phyloP scores from a whole-genome alignment of 2,888 invertebrate species.

The Apamea monoglypha region DNA sequence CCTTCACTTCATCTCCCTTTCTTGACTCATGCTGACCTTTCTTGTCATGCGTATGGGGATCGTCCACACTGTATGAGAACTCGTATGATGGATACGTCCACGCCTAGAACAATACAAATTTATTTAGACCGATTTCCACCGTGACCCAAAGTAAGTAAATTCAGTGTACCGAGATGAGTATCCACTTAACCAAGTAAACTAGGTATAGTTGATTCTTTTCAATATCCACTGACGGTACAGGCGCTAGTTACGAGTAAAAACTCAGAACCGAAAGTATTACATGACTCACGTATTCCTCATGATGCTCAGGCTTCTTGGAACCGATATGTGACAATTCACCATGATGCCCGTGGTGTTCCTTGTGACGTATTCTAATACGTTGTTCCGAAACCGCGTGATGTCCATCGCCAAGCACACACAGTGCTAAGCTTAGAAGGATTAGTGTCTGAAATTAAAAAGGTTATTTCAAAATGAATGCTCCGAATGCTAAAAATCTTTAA shows the following conservation, averaged over 20 bases:
- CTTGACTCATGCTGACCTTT: conserved; percentile 88
- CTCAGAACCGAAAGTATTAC: not conserved
- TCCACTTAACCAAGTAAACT: not conserved
- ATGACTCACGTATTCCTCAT: conserved; percentile 84
- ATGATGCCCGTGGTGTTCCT: conserved; percentile 70
- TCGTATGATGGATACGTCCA: conserved; percentile 88
- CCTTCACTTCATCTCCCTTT: conserved; percentile 88
- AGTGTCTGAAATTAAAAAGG: conserved; percentile 69
- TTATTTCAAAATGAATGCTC: not conserved
- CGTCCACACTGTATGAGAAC: conserved; percentile 89
- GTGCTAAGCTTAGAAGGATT: conserved; percentile 74
- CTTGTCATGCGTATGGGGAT: conserved; percentile 89
- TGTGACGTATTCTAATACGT: conserved; percentile 69
- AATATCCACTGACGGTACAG: not conserved
- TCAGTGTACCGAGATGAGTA: not conserved
- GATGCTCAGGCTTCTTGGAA: conserved; percentile 78
- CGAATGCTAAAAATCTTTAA: not conserved
- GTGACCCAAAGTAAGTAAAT: not conserved
- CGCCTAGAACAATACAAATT: conserved; percentile 72
- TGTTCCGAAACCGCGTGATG: conserved; percentile 79
- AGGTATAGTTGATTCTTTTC: not conserved
- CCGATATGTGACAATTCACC: conserved; percentile 79
- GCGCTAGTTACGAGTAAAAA: not conserved
- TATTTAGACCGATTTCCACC: not conserved
- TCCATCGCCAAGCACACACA: conserved; percentile 75